These are phyloP conservation scores for Ailurus styani DNA, from an alignment of 2,113 vertebrate genomes.

Conservation along the genomic window DNA sequence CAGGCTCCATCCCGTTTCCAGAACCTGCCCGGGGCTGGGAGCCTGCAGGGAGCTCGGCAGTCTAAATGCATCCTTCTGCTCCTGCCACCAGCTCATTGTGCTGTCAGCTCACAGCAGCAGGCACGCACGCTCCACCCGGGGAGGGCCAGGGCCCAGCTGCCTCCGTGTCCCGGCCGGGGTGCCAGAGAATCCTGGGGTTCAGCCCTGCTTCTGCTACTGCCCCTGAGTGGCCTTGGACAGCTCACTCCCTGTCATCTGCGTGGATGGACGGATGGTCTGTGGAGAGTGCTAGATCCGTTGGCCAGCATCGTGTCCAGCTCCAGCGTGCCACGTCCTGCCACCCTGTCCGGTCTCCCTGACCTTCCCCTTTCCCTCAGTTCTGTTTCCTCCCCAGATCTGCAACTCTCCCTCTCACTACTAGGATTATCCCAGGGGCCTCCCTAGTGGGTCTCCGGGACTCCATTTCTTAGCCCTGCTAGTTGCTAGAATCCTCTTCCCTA, in stretches of 20 bases:
- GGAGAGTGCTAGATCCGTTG: not conserved
- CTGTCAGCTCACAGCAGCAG: constrained; percentile 18
- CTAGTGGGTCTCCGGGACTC: not conserved
- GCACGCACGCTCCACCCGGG: accelerated
- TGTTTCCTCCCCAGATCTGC: not conserved
- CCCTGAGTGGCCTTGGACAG: not conserved
- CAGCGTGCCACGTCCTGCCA: not conserved
- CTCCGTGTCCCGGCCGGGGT: not conserved
- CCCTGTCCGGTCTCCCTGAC: not conserved
- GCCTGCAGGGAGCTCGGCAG: not conserved
- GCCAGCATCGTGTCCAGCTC: not conserved
- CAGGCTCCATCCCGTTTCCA: not conserved
- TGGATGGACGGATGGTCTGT: not conserved
- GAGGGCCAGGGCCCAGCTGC: not conserved
- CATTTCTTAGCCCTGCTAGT: not conserved
- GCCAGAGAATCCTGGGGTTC: not conserved
- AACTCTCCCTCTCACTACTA: not conserved
- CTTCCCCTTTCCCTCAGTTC: not conserved
- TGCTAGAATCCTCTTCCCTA: not conserved
- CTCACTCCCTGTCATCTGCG: not conserved
- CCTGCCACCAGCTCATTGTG: not conserved
- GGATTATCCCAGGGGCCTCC: not conserved
- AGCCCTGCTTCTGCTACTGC: not conserved
- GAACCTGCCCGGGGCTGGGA: not conserved
- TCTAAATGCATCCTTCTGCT: not conserved